Percentiles rank a stretch among this genome's conserved stretches.
phyloP scores from a whole-genome alignment of 2,113 vertebrate genomes.

The Pseudopodoces humilis region DNA sequence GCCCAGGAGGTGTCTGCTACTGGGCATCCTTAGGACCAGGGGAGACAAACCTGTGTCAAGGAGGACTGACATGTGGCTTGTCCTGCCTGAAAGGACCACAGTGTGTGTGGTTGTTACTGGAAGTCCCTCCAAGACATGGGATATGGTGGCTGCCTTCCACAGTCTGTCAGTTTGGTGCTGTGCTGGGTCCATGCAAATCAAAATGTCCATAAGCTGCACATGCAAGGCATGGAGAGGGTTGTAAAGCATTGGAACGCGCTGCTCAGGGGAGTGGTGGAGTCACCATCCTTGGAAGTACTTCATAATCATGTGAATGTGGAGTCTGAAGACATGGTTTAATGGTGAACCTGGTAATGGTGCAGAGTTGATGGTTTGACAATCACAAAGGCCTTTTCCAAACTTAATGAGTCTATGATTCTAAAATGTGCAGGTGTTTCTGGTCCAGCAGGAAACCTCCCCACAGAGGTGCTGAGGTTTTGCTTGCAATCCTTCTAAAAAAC shows the following conservation, averaged over 20 bases:
- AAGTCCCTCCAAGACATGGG: background rate
- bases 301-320: fast-evolving
- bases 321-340: background rate
- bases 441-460: background rate
- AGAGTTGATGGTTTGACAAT: background rate
- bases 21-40: background rate
- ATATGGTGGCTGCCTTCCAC: background rate
- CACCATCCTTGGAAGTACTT: too few species aligned
- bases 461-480: background rate
- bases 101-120: fast-evolving
- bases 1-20: background rate
- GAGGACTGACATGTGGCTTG: fast-evolving
- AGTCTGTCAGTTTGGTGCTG: background rate
- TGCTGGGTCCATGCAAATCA: background rate
- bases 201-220: background rate
- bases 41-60: background rate
- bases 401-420: background rate
- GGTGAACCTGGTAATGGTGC: background rate
- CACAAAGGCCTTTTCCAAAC: background rate
- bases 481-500: background rate
- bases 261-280: background rate
- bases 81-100: background rate
- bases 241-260: background rate
- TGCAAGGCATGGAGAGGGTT: background rate
- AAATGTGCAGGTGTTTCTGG: background rate